Percentiles rank a stretch among this genome's conserved stretches.
Evolutionary conservation across 2,113 vertebrate genomes (phyloP).

Genomic region (Orycteropus afer): DNA sequence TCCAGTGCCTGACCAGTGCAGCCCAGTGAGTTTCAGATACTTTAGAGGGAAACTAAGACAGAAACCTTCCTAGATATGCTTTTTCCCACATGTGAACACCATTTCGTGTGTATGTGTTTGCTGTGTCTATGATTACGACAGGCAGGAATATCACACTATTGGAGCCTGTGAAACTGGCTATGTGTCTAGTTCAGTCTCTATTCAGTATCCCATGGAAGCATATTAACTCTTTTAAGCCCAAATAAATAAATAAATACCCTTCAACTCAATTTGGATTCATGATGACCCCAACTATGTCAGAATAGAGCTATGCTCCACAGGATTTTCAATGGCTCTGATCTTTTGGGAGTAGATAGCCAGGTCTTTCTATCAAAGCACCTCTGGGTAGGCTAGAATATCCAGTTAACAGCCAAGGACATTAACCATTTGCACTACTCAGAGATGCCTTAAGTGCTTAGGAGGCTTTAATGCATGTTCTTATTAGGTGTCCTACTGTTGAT

Average conservation of each 20-base stretch:
- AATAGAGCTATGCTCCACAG: neutral
- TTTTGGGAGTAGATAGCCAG: neutral
- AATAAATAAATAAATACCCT: neutral
- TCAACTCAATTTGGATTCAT: neutral
- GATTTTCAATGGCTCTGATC: neutral
- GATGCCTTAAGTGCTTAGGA: too few relatives aligned
- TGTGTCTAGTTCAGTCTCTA: neutral
- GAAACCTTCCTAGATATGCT: neutral
- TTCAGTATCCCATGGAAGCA: neutral
- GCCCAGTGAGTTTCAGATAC: neutral
- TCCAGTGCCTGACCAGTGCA: neutral
- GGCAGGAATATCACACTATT: neutral
- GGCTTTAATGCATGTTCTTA: too few relatives aligned
- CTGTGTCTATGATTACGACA: neutral
- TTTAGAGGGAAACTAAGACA: neutral
- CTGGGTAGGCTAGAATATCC: neutral
- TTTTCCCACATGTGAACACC: neutral
- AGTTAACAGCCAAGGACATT: too few relatives aligned
- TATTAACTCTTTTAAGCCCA: neutral
- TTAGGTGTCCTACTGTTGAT: too few relatives aligned
- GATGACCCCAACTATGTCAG: neutral
- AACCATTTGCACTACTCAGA: too few relatives aligned
- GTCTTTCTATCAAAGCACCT: neutral
- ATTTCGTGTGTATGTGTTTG: neutral
- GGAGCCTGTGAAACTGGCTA: neutral